phyloP scores from a whole-genome alignment of 2,888 invertebrate species.

The Tenthredo amoena region DNA sequence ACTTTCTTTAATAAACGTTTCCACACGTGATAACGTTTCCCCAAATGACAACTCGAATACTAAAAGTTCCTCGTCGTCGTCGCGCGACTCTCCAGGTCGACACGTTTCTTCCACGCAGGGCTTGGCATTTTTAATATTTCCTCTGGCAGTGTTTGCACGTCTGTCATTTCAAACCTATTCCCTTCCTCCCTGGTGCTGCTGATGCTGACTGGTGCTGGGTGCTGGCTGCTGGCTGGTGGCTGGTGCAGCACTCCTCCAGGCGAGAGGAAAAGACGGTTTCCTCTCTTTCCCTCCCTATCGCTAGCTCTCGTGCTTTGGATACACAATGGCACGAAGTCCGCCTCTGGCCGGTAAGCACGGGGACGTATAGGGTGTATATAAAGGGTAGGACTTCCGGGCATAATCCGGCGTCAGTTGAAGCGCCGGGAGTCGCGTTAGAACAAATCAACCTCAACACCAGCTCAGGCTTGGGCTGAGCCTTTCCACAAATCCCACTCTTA shows the following conservation, averaged over 20 bases:
- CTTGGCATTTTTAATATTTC: constrained; percentile 74
- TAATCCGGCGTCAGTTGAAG: constrained; percentile 69
- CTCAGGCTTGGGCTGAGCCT: constrained; percentile 56
- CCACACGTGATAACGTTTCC: not conserved
- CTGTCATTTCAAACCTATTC: constrained; percentile 65
- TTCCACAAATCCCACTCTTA: constrained; percentile 1
- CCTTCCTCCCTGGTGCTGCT: constrained; percentile 20
- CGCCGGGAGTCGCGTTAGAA: constrained; percentile 71
- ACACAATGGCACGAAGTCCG: constrained; percentile 52
- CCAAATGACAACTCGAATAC: not conserved
- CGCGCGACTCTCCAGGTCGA: not conserved
- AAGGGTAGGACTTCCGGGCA: constrained; percentile 77
- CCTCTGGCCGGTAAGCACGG: constrained; percentile 44
- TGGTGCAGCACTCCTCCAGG: constrained; percentile 43
- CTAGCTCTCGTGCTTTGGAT: not conserved
- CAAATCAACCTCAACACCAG: constrained; percentile 72
- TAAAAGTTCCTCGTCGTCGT: not conserved
- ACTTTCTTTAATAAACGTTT: not conserved
- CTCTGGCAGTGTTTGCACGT: constrained; percentile 71
- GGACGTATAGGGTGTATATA: constrained; percentile 56
- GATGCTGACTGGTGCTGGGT: not conserved
- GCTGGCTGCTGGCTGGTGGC: no score
- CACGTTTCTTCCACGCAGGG: not conserved
- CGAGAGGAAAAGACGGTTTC: constrained; percentile 40
- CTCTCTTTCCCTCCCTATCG: constrained; percentile 18